Evolutionary conservation across 2,888 invertebrate genomes (phyloP).

Genomic region (Cyrtodaria siliqua): DNA sequence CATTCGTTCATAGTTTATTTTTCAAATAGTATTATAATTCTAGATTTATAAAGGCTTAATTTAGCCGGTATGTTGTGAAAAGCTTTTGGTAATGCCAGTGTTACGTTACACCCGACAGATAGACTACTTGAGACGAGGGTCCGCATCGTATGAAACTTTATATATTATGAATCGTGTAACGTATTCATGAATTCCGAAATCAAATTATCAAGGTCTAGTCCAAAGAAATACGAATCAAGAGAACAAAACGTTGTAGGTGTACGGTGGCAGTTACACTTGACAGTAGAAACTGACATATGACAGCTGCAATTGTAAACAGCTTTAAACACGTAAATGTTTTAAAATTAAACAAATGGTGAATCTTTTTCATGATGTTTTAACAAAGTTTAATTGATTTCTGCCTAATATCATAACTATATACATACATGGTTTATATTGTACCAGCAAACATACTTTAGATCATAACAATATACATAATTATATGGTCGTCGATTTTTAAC

Average conservation of each 20-base stretch:
- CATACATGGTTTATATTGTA: too few relatives aligned
- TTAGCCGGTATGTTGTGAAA: constrained; percentile 32
- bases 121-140: background rate
- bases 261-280: constrained; percentile 20
- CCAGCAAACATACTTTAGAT: too few relatives aligned
- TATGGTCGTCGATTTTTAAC: too few relatives aligned
- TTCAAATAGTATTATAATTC: constrained; percentile 19
- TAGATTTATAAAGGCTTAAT: constrained; percentile 16
- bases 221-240: too few relatives aligned
- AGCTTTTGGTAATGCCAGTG: constrained; percentile 4
- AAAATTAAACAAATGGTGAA: too few relatives aligned
- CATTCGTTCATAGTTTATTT: constrained; percentile 11
- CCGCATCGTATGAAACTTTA: constrained; percentile 22
- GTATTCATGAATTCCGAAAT: constrained; percentile 39
- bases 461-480: too few relatives aligned
- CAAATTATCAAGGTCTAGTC: constrained; percentile 23
- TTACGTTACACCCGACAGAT: background rate
- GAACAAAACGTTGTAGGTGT: constrained; percentile 29
- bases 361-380: too few relatives aligned
- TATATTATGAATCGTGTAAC: constrained; percentile 25
- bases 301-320: constrained; percentile 30
- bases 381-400: too few relatives aligned
- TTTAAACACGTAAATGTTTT: too few relatives aligned
- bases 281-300: constrained; percentile 42
- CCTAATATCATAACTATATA: too few relatives aligned